Conservation (phyloP, 2,888 invertebrate genomes). For the Eupithecia insigniata region DNA sequence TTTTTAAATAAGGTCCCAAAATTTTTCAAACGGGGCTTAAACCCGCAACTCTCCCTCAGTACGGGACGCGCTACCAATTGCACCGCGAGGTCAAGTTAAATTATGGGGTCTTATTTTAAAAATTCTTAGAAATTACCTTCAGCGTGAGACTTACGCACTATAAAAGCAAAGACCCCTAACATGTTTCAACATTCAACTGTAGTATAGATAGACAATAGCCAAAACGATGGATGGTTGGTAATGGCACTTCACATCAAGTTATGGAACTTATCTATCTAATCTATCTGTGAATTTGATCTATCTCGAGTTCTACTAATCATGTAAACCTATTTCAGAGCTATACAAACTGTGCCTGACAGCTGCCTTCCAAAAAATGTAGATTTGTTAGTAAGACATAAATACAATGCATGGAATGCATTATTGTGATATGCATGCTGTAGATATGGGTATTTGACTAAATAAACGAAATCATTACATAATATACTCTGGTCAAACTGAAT, state of each 20-base stretch:
- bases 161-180: no score
- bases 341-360: conserved; percentile 81
- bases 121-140: no score
- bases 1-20: no score
- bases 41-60: no score
- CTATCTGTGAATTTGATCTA: background rate
- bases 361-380: conserved; percentile 84
- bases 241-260: background rate
- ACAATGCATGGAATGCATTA: conserved; percentile 65
- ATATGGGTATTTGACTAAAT: conserved; percentile 31
- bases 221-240: background rate
- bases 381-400: conserved; percentile 80
- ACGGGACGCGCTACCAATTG: no score
- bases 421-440: conserved; percentile 28
- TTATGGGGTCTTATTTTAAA: no score
- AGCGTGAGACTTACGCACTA: no score
- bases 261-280: background rate
- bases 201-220: no score
- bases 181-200: no score
- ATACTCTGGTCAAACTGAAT: background rate
- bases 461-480: background rate
- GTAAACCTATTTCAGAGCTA: conserved; percentile 74
- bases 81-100: no score
- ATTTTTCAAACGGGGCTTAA: no score
- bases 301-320: conserved; percentile 28